phyloP scores from a whole-genome alignment of 2,113 vertebrate species.

The Esox niger region DNA sequence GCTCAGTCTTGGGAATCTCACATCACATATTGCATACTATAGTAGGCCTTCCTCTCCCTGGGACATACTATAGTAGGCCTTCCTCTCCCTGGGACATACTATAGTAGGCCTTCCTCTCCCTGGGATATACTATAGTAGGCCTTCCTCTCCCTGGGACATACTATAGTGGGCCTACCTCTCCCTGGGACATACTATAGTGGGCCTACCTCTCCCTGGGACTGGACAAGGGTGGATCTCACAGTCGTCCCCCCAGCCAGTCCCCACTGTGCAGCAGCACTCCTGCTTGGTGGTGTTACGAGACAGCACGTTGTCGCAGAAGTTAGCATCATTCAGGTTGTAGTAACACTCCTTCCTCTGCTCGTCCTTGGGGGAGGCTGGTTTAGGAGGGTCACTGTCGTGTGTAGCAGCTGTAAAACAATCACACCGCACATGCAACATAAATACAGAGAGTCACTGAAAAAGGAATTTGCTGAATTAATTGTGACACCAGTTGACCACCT shows the following conservation, averaged over 20 bases:
- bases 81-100: too few relatives aligned
- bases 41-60: too few relatives aligned
- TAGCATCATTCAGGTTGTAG: conserved; percentile 69
- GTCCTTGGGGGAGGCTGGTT: conserved; percentile 9
- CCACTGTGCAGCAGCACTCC: conserved; percentile 76
- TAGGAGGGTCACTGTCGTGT: not conserved
- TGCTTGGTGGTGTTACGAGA: conserved; percentile 72
- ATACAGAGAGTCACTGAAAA: not conserved
- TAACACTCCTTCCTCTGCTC: conserved; percentile 71
- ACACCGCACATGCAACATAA: not conserved
- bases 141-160: too few relatives aligned
- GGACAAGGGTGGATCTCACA: conserved; percentile 75
- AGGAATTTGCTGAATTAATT: not conserved
- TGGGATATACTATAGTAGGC: too few relatives aligned
- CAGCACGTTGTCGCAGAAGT: conserved; percentile 73
- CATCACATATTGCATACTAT: too few relatives aligned
- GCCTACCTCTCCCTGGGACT: conserved; percentile 58
- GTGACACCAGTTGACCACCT: too few relatives aligned
- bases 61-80: too few relatives aligned
- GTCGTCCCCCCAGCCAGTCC: conserved; percentile 74
- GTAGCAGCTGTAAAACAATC: not conserved
- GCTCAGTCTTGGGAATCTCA: too few relatives aligned
- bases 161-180: too few relatives aligned
- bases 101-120: too few relatives aligned
- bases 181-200: too few relatives aligned